Percentiles rank a stretch among this genome's conserved stretches.
phyloP scores from a whole-genome alignment of 2,797 vertebrate genomes.

The Lacerta bilineata region DNA sequence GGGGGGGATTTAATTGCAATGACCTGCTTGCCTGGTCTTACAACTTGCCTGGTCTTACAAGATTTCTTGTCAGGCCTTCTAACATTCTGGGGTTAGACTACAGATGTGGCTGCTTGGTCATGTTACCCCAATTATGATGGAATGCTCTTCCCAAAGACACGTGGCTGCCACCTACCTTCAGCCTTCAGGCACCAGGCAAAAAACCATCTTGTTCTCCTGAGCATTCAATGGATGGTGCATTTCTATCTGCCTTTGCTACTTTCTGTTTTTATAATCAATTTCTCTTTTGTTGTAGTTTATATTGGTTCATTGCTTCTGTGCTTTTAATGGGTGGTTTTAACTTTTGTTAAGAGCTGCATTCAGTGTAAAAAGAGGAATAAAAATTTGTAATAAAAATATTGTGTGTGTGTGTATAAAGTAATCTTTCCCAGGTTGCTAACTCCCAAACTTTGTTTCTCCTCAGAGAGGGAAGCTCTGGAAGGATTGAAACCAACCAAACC shows the following conservation, averaged over 20 bases:
- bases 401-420: not conserved
- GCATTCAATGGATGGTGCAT: not conserved
- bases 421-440: not conserved
- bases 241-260: not conserved
- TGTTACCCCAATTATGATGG: not conserved
- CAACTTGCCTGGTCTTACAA: not conserved
- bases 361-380: not conserved
- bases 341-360: not conserved
- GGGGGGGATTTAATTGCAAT: not conserved
- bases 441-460: accelerated
- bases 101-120: not conserved
- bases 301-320: not conserved
- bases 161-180: not conserved
- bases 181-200: not conserved
- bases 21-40: not conserved
- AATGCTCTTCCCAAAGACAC: not conserved
- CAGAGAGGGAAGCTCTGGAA: conserved; percentile 32
- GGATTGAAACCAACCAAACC: conserved; percentile 25
- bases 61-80: not conserved
- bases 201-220: not conserved
- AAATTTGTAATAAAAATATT: not conserved
- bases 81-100: not conserved
- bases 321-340: not conserved
- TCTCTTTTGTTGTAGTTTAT: not conserved
- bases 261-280: not conserved